Conservation (phyloP, 2,113 vertebrate species). For the Mobula birostris region DNA sequence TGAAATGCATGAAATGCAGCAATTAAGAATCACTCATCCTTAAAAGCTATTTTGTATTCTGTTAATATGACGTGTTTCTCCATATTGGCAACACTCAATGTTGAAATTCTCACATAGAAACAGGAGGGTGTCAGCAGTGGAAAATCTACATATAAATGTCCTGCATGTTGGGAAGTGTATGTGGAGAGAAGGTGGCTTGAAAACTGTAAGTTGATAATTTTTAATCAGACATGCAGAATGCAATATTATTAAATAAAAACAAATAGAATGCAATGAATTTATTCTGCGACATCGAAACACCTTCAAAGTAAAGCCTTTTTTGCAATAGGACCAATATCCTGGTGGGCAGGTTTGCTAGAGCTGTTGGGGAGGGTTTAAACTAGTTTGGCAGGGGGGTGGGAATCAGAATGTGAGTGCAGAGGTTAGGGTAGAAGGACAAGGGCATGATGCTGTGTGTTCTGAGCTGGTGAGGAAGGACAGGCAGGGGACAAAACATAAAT, state of each 20-base stretch:
- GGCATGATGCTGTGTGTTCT: no score
- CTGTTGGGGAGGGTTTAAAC: no score
- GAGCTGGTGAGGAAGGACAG: no score
- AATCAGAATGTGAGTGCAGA: no score
- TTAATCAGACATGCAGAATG: neutral
- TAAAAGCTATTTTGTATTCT: neutral
- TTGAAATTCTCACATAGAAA: neutral
- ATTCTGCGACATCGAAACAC: neutral
- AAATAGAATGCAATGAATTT: neutral
- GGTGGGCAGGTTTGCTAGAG: no score
- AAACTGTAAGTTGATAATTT: no score
- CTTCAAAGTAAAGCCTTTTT: neutral
- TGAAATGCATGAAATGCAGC: neutral
- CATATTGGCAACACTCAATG: neutral
- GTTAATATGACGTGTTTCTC: neutral
- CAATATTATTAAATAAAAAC: neutral
- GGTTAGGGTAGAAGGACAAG: no score
- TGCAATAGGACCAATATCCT: neutral
- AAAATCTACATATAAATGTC: no score
- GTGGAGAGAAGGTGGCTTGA: no score
- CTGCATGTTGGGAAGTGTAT: no score
- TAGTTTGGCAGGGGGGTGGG: no score
- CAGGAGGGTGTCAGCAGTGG: neutral
- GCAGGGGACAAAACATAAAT: no score
- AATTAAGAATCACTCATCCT: neutral